phyloP scores from a whole-genome alignment of 2,888 invertebrate genomes.

The Tyria jacobaeae region DNA sequence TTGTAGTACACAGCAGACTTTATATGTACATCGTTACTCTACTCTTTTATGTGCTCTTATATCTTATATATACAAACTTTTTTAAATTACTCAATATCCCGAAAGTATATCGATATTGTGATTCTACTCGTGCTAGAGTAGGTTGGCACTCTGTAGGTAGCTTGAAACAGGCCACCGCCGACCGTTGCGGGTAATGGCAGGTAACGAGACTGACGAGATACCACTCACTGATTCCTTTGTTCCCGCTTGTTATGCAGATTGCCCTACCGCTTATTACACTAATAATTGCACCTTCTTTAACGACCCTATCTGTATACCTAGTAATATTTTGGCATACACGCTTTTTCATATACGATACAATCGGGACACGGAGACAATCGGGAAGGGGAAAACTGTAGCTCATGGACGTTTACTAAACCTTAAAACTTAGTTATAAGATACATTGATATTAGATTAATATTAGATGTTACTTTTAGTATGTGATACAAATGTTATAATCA shows the following conservation, averaged over 20 bases:
- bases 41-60: too few species aligned
- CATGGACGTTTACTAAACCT: too few species aligned
- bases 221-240: constrained; percentile 60
- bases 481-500: background rate
- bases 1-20: too few species aligned
- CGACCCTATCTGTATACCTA: constrained; percentile 48
- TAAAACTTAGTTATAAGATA: too few species aligned
- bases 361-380: too few species aligned
- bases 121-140: constrained; percentile 16
- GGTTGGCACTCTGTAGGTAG: constrained; percentile 21
- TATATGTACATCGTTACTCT: too few species aligned
- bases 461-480: too few species aligned
- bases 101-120: background rate
- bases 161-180: constrained; percentile 24
- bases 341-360: too few species aligned
- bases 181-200: constrained; percentile 46
- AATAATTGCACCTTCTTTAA: constrained; percentile 55
- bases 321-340: background rate
- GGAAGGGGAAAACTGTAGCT: too few species aligned
- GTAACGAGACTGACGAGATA: constrained; percentile 58
- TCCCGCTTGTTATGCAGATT: constrained; percentile 62
- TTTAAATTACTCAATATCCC: background rate
- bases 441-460: too few species aligned
- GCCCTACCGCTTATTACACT: constrained; percentile 52
- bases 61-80: background rate